A percentile compares a stretch with the other conserved stretches of the same genome.
These are phyloP conservation scores for Medauroidea extradentata DNA, from an alignment of 1,140 invertebrate genomes.

Conservation along the genomic window DNA sequence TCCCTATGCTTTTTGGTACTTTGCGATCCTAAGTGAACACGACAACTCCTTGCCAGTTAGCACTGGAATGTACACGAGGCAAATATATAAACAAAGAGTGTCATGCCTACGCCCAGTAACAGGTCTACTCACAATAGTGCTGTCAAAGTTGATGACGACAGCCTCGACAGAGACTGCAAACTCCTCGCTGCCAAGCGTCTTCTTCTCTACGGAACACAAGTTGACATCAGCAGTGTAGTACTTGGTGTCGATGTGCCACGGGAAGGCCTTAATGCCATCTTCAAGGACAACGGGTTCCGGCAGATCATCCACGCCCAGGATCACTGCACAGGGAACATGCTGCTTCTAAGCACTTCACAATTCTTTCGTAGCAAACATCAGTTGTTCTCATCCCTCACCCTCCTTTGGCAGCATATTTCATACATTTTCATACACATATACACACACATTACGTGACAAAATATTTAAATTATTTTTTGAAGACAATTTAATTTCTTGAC, in stretches of 20 bases:
- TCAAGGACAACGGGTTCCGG: slow-evolving; percentile 34
- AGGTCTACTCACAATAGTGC: slow-evolving; percentile 29
- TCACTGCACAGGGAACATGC: slow-evolving; percentile 37
- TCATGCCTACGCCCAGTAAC: too few relatives aligned
- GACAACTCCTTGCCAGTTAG: too few relatives aligned
- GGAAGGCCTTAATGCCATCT: slow-evolving; percentile 46
- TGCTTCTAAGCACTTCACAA: slow-evolving; percentile 12
- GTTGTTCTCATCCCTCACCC: not conserved
- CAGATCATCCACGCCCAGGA: slow-evolving; percentile 42
- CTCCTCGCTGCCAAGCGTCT: slow-evolving; percentile 42
- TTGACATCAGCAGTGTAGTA: slow-evolving; percentile 59
- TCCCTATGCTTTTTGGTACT: too few relatives aligned
- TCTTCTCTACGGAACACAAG: slow-evolving; percentile 47
- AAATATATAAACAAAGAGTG: too few relatives aligned
- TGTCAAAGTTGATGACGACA: slow-evolving; percentile 54
- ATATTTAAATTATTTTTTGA: not conserved
- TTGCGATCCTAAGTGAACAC: too few relatives aligned
- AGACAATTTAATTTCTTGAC: too few relatives aligned
- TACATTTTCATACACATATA: not conserved
- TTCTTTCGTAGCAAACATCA: not conserved
- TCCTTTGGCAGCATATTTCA: not conserved
- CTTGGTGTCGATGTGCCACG: slow-evolving; percentile 61
- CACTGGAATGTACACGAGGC: too few relatives aligned
- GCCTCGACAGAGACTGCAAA: slow-evolving; percentile 54
- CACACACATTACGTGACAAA: not conserved